Conservation (phyloP, 2,797 vertebrate genomes). For the Dipus sagitta region DNA sequence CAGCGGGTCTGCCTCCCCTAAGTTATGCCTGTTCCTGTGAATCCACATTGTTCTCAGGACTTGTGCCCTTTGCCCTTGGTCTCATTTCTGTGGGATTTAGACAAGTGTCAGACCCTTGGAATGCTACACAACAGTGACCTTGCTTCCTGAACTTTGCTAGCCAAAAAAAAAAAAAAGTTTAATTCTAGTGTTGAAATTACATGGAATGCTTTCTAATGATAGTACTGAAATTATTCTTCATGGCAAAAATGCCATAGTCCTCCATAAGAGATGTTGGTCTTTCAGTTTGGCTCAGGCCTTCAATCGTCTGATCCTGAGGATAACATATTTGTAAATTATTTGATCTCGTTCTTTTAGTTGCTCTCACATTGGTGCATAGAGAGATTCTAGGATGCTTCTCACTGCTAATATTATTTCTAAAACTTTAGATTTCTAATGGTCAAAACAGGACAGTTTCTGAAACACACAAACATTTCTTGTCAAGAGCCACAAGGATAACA, state of each 20-base stretch:
- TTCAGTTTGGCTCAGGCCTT: constrained; percentile 6
- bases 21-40: constrained; percentile 67
- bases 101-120: constrained; percentile 74
- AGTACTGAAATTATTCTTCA: background rate
- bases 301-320: constrained; percentile 37
- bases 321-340: constrained; percentile 6
- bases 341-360: background rate
- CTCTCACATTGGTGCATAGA: background rate
- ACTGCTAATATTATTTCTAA: constrained; percentile 47
- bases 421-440: constrained; percentile 30
- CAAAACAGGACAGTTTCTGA: background rate
- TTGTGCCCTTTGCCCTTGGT: constrained; percentile 72
- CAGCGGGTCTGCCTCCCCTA: constrained; percentile 18
- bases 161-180: constrained; percentile 42
- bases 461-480: background rate
- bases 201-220: constrained; percentile 52
- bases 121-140: constrained; percentile 73
- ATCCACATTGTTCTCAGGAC: constrained; percentile 70
- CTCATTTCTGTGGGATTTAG: constrained; percentile 74
- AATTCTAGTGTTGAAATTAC: constrained; percentile 62
- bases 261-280: constrained; percentile 46
- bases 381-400: constrained; percentile 5
- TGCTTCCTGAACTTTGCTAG: constrained; percentile 55
- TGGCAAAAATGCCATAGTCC: background rate
- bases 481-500: constrained; percentile 50